These are phyloP conservation scores for Myrmecophaga tridactyla DNA, from an alignment of 2,113 vertebrate genomes.

Conservation along the genomic window DNA sequence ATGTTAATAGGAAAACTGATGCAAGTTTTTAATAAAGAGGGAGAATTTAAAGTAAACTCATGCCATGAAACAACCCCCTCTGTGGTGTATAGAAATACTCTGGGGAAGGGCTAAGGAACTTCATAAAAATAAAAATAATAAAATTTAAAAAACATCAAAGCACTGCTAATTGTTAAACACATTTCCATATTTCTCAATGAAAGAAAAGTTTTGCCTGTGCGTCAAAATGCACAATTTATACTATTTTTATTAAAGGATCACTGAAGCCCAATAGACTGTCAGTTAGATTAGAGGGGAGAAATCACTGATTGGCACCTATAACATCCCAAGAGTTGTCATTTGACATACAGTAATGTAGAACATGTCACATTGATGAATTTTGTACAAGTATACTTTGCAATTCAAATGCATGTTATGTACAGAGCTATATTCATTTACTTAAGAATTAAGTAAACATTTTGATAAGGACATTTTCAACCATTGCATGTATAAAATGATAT, in stretches of 20 bases:
- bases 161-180: background rate
- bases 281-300: background rate
- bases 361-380: background rate
- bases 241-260: background rate
- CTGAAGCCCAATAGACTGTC: background rate
- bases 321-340: background rate
- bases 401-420: background rate
- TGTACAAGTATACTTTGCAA: background rate
- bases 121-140: background rate
- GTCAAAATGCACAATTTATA: background rate
- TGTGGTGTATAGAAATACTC: background rate
- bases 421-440: background rate
- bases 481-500: background rate
- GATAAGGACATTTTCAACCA: background rate
- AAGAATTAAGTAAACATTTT: background rate
- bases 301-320: background rate
- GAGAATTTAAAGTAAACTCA: slow-evolving; percentile 17
- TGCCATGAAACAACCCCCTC: background rate
- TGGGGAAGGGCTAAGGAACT: background rate
- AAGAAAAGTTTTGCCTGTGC: background rate
- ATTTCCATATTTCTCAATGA: background rate
- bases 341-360: background rate
- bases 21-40: slow-evolving; percentile 34
- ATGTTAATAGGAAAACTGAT: background rate
- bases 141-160: background rate